Percentiles rank a stretch among this genome's conserved stretches.
Conservation (phyloP, 2,797 vertebrate genomes). For the Tamandua tetradactyla region DNA sequence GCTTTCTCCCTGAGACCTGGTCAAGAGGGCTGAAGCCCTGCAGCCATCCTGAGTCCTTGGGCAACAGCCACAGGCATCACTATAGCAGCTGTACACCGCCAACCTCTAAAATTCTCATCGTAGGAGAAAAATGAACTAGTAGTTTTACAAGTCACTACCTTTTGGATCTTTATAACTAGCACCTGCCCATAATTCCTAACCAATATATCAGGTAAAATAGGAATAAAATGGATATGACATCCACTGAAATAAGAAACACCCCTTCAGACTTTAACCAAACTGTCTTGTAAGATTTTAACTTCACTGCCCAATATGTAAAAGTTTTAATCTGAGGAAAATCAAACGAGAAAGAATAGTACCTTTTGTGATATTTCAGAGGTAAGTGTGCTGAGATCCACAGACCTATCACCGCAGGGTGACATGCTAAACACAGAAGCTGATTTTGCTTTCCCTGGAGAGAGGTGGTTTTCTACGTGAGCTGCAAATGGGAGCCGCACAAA, state of each 20-base stretch:
- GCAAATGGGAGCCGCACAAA: conserved; percentile 49
- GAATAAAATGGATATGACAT: neutral
- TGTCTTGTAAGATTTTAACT: conserved; percentile 56
- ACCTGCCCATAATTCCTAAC: neutral
- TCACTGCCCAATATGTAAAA: neutral
- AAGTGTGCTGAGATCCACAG: conserved; percentile 60
- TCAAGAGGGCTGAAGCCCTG: neutral
- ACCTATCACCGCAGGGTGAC: conserved; percentile 1
- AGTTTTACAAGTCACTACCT: neutral
- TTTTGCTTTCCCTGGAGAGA: conserved; percentile 5
- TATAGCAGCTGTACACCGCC: neutral
- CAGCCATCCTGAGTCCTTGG: neutral
- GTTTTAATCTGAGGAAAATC: conserved; percentile 68
- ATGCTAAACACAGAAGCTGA: conserved; percentile 17
- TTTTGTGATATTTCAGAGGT: conserved; percentile 70
- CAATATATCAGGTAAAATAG: neutral
- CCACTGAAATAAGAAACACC: neutral
- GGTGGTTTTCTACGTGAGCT: neutral
- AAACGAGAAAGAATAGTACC: conserved; percentile 68
- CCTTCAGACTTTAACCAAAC: conserved; percentile 28
- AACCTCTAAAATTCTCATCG: neutral
- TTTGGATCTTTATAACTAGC: neutral
- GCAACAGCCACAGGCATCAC: neutral
- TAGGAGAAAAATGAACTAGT: neutral
- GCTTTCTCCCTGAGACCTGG: neutral